Base-by-base conservation (phyloP, 2,113 vertebrate species). In the Strix uralensis region DNA sequence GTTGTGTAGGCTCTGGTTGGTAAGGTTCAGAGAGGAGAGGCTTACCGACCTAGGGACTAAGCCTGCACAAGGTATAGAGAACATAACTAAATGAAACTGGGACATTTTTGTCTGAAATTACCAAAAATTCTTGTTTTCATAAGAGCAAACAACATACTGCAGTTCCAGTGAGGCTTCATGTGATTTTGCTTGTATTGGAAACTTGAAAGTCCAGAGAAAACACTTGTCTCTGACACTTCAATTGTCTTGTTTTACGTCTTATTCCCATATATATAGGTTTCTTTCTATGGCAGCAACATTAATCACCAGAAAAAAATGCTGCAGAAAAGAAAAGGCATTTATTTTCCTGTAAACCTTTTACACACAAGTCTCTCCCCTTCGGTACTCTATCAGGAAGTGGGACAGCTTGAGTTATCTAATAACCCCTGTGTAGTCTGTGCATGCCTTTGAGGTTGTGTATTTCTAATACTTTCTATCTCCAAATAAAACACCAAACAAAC, bases 401-500 rank as follows among this genome's bases (percentile, higher is more conserved):
- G 72, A 78, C 55, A 94, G 65, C 51, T 66, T 81, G n/a, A 26
- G 46, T 84, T 88, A 86, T 81, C 75, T 71, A 84, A 86, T 47
- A 88, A 92, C 13, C 38, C 25, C 55, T 40, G 30, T 1, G 1
- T 21, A 83, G 59, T 62, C 29, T 58, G 14, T 67, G 81, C 51
- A 26, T 67, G 80, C 77, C 55, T 92, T 92, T 88, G 83, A 83
- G 82, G 57, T 40, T 84, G 40, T 84, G 32, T 67, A 42, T 86
- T 78, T 89, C 52, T 87, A 95, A 91, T 74, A 81, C 18, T 70
- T 70, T 84, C 67, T 78, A 7, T 54, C 75, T 74, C 49, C 78
- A 92, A 94, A 94, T 63, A 95, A 83, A 96, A 81, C 67, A 51
- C 72, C 32, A 83, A 67, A 88, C 44, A 86, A 86, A 47, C 12